Evolutionary conservation across 1,140 invertebrate species (phyloP).

Genomic region (Drosophila ercepeae): DNA sequence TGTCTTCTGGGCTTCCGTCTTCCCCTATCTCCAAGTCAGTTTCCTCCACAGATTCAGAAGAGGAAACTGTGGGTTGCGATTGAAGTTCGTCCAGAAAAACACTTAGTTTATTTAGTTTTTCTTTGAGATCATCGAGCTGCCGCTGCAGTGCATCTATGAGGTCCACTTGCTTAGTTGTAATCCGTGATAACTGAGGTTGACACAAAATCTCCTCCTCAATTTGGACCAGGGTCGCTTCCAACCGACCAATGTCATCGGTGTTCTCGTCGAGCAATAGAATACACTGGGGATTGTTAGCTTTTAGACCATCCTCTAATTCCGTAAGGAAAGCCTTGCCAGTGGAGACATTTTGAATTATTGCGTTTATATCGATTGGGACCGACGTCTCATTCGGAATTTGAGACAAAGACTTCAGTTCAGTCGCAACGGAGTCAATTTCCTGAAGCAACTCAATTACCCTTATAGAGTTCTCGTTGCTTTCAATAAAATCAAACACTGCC

Average conservation of each 20-base stretch:
- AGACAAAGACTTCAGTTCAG: conserved; percentile 49
- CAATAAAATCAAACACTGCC: conserved; percentile 75
- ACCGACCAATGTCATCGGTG: conserved; percentile 45
- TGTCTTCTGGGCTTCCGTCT: conserved; percentile 16
- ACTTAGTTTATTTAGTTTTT: conserved; percentile 46
- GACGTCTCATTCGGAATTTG: conserved; percentile 8
- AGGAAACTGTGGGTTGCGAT: conserved; percentile 12
- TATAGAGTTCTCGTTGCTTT: conserved; percentile 63
- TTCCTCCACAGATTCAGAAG: conserved; percentile 27
- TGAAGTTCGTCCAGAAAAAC: conserved; percentile 10
- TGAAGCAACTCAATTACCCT: conserved; percentile 74
- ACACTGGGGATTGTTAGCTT: conserved; percentile 48
- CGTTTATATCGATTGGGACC: conserved; percentile 44
- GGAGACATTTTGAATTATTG: conserved; percentile 61
- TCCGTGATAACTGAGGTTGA: conserved; percentile 48
- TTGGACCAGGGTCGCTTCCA: conserved; percentile 55
- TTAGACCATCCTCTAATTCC: conserved; percentile 60
- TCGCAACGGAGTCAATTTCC: conserved; percentile 70
- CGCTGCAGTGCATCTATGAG: conserved; percentile 58
- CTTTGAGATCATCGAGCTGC: conserved; percentile 51
- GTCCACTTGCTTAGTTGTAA: conserved; percentile 42
- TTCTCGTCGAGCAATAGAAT: conserved; percentile 55
- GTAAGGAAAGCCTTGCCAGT: conserved; percentile 65
- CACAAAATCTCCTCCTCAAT: conserved; percentile 69
- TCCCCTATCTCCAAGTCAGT: conserved; percentile 9